A percentile compares a stretch with the other conserved stretches of the same genome.
phyloP scores from a whole-genome alignment of 2,888 invertebrate species.

The Eurytoma californica region DNA sequence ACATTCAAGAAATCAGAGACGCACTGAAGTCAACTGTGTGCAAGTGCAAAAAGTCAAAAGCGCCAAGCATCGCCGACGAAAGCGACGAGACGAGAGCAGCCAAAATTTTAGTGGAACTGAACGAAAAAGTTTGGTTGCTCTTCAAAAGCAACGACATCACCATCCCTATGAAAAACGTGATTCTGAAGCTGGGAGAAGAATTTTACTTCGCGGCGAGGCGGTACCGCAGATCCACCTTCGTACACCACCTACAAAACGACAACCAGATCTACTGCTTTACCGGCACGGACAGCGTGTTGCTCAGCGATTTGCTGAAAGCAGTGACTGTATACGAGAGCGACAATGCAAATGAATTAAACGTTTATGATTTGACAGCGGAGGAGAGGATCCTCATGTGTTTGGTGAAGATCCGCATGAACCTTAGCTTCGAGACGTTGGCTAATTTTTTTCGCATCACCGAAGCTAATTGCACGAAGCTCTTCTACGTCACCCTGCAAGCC shows the following conservation, averaged over 20 bases:
- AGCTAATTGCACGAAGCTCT: neutral
- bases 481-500: neutral
- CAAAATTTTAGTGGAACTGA: slow-evolving; percentile 34
- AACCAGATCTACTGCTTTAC: slow-evolving; percentile 11
- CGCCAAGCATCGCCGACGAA: too few relatives aligned
- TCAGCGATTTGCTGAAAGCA: slow-evolving; percentile 4
- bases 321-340: neutral
- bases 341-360: neutral
- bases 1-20: too few relatives aligned
- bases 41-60: neutral
- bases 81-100: slow-evolving; percentile 3
- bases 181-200: slow-evolving; percentile 28
- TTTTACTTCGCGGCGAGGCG: slow-evolving; percentile 34
- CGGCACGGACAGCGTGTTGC: slow-evolving; percentile 11
- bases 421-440: neutral
- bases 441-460: slow-evolving; percentile 18
- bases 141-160: slow-evolving; percentile 6
- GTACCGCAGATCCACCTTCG: slow-evolving; percentile 2
- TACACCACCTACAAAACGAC: slow-evolving; percentile 7
- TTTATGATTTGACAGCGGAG: neutral
- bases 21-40: too few relatives aligned
- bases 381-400: slow-evolving; percentile 22
- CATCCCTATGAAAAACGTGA: slow-evolving; percentile 10
- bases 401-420: slow-evolving; percentile 28
- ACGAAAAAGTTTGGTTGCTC: slow-evolving; percentile 6